Evolutionary conservation across 2,888 invertebrate genomes (phyloP).

Genomic region (Labia minor): DNA sequence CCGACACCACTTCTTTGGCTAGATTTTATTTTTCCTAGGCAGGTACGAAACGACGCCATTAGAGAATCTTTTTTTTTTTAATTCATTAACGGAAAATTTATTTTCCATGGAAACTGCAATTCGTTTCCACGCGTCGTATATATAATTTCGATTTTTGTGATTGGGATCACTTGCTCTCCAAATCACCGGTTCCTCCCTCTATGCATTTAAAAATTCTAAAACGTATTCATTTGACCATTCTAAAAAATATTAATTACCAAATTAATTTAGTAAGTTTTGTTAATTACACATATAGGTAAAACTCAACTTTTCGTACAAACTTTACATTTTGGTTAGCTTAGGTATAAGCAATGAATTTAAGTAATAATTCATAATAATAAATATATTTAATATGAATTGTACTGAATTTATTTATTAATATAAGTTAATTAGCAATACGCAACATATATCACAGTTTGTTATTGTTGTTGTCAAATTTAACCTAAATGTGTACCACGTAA

Average conservation of each 20-base stretch:
- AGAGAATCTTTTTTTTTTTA: conserved; percentile 19
- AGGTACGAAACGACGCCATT: not conserved
- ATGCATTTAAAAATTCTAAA: conserved; percentile 17
- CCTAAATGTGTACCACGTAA: too few relatives aligned
- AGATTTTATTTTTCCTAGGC: not conserved
- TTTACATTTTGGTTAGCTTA: too few relatives aligned
- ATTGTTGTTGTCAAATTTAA: too few relatives aligned
- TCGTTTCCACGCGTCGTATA: conserved; percentile 18
- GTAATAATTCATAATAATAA: too few relatives aligned
- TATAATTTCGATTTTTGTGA: conserved; percentile 16
- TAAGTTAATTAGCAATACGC: too few relatives aligned
- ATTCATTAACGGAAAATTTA: conserved; percentile 16
- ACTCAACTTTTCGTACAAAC: too few relatives aligned
- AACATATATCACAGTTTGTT: too few relatives aligned
- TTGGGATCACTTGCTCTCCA: conserved; percentile 9
- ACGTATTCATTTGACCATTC: conserved; percentile 16
- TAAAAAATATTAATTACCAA: not conserved
- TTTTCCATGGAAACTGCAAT: not conserved
- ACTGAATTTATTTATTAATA: too few relatives aligned
- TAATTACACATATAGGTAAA: too few relatives aligned
- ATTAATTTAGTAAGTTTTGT: too few relatives aligned
- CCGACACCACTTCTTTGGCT: not conserved
- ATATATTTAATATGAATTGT: too few relatives aligned
- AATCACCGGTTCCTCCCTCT: conserved; percentile 14
- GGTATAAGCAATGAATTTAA: too few relatives aligned